Percentiles rank a stretch among this genome's conserved stretches.
phyloP scores from a whole-genome alignment of 2,888 invertebrate genomes.

The Liopterus haemorrhoidalis region DNA sequence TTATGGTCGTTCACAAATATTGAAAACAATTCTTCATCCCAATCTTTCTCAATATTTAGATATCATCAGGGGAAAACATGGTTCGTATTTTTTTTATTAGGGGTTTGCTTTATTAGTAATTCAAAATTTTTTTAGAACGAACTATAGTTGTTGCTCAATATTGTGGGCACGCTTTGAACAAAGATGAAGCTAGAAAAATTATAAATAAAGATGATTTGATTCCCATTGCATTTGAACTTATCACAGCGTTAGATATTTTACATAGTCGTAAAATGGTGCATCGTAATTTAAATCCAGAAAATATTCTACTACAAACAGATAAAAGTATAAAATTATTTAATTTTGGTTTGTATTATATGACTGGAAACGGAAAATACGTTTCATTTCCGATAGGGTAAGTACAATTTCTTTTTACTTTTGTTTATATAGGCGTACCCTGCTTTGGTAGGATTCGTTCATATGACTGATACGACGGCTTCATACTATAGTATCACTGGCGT shows the following conservation, averaged over 20 bases:
- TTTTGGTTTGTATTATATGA: slow-evolving; percentile 91
- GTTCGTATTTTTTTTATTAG: slow-evolving; percentile 48
- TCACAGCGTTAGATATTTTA: slow-evolving; percentile 66
- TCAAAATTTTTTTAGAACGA: slow-evolving; percentile 49
- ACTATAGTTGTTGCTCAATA: slow-evolving; percentile 79
- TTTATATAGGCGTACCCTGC: too few relatives aligned
- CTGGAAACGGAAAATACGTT: slow-evolving; percentile 77
- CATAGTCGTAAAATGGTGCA: slow-evolving; percentile 69
- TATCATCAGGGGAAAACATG: slow-evolving; percentile 89
- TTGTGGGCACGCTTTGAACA: slow-evolving; percentile 59
- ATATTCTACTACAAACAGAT: slow-evolving; percentile 68
- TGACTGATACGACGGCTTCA: too few relatives aligned
- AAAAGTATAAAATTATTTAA: slow-evolving; percentile 80
- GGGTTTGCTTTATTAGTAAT: slow-evolving; percentile 8
- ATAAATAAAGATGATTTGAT: slow-evolving; percentile 51
- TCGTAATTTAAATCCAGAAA: slow-evolving; percentile 74
- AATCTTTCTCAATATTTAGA: slow-evolving; percentile 87
- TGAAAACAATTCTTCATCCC: slow-evolving; percentile 72
- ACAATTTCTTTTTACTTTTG: slow-evolving; percentile 14
- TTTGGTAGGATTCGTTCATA: too few relatives aligned
- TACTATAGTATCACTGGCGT: too few relatives aligned
- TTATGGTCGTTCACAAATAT: slow-evolving; percentile 76
- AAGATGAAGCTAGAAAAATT: slow-evolving; percentile 46
- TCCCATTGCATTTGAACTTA: slow-evolving; percentile 66
- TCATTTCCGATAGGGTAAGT: slow-evolving; percentile 81